Evolutionary conservation across 2,113 vertebrate genomes (phyloP).

Genomic region (Xyrauchen texanus): DNA sequence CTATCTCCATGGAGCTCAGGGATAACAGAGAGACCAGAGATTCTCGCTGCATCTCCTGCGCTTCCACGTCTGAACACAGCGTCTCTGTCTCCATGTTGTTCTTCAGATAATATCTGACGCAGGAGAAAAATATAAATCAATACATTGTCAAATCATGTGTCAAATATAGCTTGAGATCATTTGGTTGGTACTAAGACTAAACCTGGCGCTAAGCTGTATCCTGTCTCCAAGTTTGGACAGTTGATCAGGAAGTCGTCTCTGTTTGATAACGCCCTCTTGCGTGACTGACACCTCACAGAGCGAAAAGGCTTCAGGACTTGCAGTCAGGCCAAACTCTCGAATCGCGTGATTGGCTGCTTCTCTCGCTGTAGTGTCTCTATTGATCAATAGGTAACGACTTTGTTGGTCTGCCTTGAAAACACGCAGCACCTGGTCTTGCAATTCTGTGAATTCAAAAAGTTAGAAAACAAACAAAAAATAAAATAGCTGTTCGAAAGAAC

Average conservation of each 20-base stretch:
- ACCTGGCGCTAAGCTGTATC: conserved; percentile 97
- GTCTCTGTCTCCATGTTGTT: conserved; percentile 99
- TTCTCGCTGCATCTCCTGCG: conserved; percentile 92
- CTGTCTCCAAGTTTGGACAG: conserved; percentile 94
- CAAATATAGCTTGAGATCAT: neutral
- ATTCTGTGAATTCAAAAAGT: conserved; percentile 59
- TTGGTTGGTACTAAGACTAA: neutral
- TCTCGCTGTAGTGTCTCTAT: conserved; percentile 94
- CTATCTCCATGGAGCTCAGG: conserved; percentile 93
- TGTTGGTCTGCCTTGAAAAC: conserved; percentile 98
- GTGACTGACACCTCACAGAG: conserved; percentile 97
- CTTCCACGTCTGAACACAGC: conserved; percentile 94
- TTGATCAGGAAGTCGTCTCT: conserved; percentile 92
- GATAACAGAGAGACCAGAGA: conserved; percentile 90
- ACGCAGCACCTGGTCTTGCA: conserved; percentile 94
- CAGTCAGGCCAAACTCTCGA: conserved; percentile 90
- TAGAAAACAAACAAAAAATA: neutral
- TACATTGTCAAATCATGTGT: neutral
- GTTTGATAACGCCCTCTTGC: conserved; percentile 97
- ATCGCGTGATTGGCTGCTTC: conserved; percentile 93
- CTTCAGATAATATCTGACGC: conserved; percentile 91
- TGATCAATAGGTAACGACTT: conserved; percentile 98
- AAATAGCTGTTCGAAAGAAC: neutral
- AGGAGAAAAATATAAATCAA: neutral
- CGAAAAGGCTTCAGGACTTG: conserved; percentile 87